Percentiles rank a stretch among this genome's conserved stretches.
Evolutionary conservation across 2,888 invertebrate species (phyloP).

Genomic region (Drosophila formosana): DNA sequence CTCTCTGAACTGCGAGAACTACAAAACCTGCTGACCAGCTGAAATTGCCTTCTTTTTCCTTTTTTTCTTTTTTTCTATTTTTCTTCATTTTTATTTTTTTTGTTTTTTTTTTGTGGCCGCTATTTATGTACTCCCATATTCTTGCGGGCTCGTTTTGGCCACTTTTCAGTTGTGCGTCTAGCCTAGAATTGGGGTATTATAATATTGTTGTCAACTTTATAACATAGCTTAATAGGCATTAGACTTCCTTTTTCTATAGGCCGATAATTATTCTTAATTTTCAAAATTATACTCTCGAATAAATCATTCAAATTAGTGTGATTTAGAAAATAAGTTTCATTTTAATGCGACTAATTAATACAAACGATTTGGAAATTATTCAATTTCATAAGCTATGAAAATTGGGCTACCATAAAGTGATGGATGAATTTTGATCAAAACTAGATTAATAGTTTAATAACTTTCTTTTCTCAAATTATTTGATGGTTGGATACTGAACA

Average conservation of each 20-base stretch:
- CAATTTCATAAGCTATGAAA: not conserved
- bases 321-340: not conserved
- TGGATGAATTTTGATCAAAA: no score
- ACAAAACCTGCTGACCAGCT: constrained; percentile 67
- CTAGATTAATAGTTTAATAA: no score
- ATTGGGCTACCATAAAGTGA: not conserved
- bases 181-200: constrained; percentile 29
- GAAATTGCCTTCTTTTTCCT: constrained; percentile 57
- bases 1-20: constrained; percentile 23
- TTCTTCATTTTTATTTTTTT: constrained; percentile 9
- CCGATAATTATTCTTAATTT: not conserved
- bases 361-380: not conserved
- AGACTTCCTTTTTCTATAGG: not conserved
- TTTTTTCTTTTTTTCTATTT: constrained; percentile 11
- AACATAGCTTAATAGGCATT: constrained; percentile 13
- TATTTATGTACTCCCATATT: constrained; percentile 47
- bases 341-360: not conserved
- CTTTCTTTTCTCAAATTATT: no score
- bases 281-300: not conserved
- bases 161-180: constrained; percentile 31
- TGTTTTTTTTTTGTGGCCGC: constrained; percentile 25
- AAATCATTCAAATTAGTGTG: not conserved
- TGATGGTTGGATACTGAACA: no score
- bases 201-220: constrained; percentile 39
- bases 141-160: constrained; percentile 37